Conservation (phyloP, 2,888 invertebrate species). For the Perizoma flavofasciatum region DNA sequence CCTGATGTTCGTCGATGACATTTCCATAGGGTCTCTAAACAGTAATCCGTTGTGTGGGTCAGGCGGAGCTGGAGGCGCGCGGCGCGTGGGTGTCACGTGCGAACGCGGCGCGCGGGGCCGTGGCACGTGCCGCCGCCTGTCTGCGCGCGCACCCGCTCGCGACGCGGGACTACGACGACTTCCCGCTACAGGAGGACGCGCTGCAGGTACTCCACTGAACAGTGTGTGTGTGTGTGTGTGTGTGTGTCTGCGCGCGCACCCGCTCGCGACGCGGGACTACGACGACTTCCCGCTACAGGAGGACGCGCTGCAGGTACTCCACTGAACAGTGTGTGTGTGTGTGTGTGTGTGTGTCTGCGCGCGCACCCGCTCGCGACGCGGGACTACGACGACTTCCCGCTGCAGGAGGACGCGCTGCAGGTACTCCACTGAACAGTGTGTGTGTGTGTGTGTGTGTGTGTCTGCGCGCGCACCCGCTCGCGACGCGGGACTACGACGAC, state of each 20-base stretch:
- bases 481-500: conserved; percentile 84
- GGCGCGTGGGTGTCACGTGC: conserved; percentile 67
- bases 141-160: conserved; percentile 83
- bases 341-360: conserved; percentile 59
- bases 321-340: too few relatives aligned
- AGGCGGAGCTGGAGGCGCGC: conserved; percentile 44
- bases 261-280: conserved; percentile 84
- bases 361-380: conserved; percentile 82
- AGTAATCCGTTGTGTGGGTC: conserved; percentile 38
- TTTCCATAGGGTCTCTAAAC: too few relatives aligned
- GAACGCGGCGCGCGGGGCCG: conserved; percentile 79
- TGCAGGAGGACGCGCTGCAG: conserved; percentile 85
- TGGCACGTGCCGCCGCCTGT: conserved; percentile 73
- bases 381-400: conserved; percentile 86
- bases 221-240: too few relatives aligned
- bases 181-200: conserved; percentile 86
- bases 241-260: conserved; percentile 55
- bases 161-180: conserved; percentile 85
- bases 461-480: conserved; percentile 83
- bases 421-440: conserved; percentile 44
- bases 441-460: conserved; percentile 33
- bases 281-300: conserved; percentile 87
- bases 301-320: conserved; percentile 79
- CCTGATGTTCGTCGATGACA: too few relatives aligned
- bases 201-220: conserved; percentile 63